Conservation (phyloP, 2,797 vertebrate genomes). For the Semotilus atromaculatus region DNA sequence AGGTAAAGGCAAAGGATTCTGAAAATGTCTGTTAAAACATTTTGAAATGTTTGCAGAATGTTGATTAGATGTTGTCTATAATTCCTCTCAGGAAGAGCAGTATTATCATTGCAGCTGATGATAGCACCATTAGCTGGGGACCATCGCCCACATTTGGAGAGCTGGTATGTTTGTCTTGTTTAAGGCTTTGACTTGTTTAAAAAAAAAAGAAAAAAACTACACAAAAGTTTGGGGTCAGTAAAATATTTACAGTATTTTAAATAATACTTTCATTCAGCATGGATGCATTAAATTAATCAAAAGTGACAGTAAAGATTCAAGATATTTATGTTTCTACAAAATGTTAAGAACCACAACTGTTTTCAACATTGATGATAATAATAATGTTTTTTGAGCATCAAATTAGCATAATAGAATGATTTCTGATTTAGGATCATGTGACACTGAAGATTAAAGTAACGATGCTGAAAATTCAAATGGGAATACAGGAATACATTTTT, state of each 20-base stretch:
- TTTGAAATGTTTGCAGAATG: not conserved
- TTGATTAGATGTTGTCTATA: constrained; percentile 9
- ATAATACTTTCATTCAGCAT: not conserved
- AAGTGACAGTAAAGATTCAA: not conserved
- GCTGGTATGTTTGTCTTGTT: constrained; percentile 80
- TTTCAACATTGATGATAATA: not conserved
- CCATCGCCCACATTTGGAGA: constrained; percentile 95
- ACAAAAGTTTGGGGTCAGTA: not conserved
- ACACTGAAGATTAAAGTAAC: not conserved
- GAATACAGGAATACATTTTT: not conserved
- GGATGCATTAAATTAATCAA: not conserved
- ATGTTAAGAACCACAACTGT: not conserved
- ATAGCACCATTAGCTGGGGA: constrained; percentile 98
- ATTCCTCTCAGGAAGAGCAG: constrained; percentile 88
- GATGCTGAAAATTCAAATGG: not conserved
- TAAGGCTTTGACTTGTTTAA: not conserved
- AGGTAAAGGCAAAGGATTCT: constrained; percentile 59
- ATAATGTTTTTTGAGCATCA: not conserved
- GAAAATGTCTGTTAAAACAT: not conserved
- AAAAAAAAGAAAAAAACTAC: too few species aligned
- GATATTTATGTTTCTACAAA: not conserved
- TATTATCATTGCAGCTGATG: constrained; percentile 91
- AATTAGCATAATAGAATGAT: not conserved
- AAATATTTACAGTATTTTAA: not conserved
- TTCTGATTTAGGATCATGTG: not conserved